These are phyloP conservation scores for Aphelenchoides fujianensis DNA, from an alignment of 1,140 invertebrate genomes.

Conservation along the genomic window DNA sequence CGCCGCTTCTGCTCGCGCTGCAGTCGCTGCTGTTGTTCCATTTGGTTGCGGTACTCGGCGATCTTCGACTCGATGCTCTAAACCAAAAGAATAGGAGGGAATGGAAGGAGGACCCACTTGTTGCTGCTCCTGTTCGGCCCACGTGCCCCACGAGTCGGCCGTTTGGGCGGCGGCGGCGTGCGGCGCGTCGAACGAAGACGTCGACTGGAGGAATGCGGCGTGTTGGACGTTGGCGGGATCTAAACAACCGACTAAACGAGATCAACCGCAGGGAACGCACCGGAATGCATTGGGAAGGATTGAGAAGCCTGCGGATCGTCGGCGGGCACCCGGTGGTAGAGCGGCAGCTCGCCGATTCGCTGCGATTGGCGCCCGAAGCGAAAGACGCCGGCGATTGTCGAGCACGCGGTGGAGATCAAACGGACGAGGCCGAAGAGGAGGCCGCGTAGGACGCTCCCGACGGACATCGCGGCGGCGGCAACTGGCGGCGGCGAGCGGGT, in stretches of 20 bases:
- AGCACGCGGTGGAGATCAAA: slow-evolving; percentile 4
- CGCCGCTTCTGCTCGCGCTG: not conserved
- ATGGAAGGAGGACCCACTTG: too few species aligned
- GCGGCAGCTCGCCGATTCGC: slow-evolving; percentile 26
- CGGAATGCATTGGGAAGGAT: slow-evolving; percentile 20
- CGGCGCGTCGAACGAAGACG: not conserved
- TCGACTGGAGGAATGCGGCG: not conserved
- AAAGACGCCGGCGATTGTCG: not conserved
- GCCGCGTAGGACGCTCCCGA: not conserved
- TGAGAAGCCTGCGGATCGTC: not conserved
- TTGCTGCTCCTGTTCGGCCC: slow-evolving; percentile 24
- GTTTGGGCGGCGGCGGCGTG: not conserved
- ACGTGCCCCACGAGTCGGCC: slow-evolving; percentile 24
- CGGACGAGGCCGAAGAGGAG: not conserved
- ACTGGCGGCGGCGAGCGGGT: too few species aligned
- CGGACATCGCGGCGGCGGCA: too few species aligned
- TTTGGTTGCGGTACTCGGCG: slow-evolving; percentile 34
- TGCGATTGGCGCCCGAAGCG: slow-evolving; percentile 7
- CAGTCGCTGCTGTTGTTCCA: slow-evolving; percentile 8
- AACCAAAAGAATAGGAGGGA: too few species aligned
- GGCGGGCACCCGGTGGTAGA: not conserved
- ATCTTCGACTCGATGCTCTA: slow-evolving; percentile 34
- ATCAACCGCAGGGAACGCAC: not conserved
- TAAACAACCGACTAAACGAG: not conserved
- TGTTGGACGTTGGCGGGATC: not conserved